phyloP scores from a whole-genome alignment of 2,113 vertebrate genomes.

The Carassius carassius region DNA sequence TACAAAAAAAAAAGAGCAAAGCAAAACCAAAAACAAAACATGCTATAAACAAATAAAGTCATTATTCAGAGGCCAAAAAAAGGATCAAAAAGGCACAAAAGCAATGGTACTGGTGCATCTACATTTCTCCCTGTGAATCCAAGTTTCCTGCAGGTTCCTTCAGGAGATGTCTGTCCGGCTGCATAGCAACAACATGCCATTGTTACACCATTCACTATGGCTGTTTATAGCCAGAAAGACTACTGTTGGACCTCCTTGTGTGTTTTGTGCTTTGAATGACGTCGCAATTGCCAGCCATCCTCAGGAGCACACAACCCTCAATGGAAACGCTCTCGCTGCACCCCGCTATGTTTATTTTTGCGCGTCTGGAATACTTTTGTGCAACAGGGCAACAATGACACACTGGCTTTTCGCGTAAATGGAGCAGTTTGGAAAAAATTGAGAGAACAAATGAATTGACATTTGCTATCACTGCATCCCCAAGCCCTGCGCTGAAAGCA shows the following conservation, averaged over 20 bases:
- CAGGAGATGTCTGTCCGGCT: conserved; percentile 5
- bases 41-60: not conserved
- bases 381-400: conserved; percentile 48
- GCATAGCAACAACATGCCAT: not conserved
- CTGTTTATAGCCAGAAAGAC: not conserved
- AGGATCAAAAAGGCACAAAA: not conserved
- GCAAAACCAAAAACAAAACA: not conserved
- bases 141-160: conserved; percentile 28
- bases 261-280: not conserved
- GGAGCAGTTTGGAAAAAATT: conserved; percentile 56
- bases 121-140: conserved; percentile 53
- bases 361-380: conserved; percentile 35
- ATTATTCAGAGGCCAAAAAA: not conserved
- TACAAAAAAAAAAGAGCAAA: too few relatives aligned
- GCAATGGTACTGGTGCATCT: conserved; percentile 20
- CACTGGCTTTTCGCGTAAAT: conserved; percentile 48
- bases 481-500: conserved; percentile 58
- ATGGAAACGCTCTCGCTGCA: conserved; percentile 13
- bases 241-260: not conserved
- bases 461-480: conserved; percentile 63
- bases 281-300: not conserved
- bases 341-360: conserved; percentile 29
- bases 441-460: conserved; percentile 63
- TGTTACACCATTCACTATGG: conserved; percentile 9
- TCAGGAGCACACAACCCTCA: not conserved